A percentile compares a stretch with the other conserved stretches of the same genome.
These are phyloP conservation scores for Cottus gobio DNA, from an alignment of 2,113 vertebrate species.

Conservation along the genomic window DNA sequence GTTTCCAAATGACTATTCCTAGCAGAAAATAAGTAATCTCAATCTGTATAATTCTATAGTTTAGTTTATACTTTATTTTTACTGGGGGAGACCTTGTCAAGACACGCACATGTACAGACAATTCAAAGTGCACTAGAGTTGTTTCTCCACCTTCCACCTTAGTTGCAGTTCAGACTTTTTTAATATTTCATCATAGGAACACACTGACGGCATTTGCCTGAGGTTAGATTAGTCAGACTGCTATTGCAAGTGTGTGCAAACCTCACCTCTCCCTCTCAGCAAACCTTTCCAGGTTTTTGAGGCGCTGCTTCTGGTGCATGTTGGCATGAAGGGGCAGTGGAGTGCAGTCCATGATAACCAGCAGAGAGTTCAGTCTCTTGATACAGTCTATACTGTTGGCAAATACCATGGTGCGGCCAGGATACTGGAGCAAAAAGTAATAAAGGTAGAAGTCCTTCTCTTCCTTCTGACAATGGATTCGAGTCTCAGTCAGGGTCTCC, in stretches of 20 bases:
- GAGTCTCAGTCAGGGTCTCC: constrained; percentile 93
- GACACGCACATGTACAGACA: neutral
- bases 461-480: constrained; percentile 90
- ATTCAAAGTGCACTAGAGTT: neutral
- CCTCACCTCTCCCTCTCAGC: constrained; percentile 90
- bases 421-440: constrained; percentile 94
- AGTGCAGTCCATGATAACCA: constrained; percentile 89
- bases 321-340: constrained; percentile 94
- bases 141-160: neutral
- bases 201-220: neutral
- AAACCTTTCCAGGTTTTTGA: constrained; percentile 97
- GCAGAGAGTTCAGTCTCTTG: constrained; percentile 91
- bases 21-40: neutral
- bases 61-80: too few relatives aligned
- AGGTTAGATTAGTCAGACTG: neutral
- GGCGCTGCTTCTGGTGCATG: constrained; percentile 98
- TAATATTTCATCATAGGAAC: constrained; percentile 2
- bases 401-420: constrained; percentile 96
- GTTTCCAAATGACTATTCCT: too few relatives aligned
- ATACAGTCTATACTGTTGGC: constrained; percentile 98
- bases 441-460: constrained; percentile 97
- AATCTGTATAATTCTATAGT: neutral
- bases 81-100: too few relatives aligned
- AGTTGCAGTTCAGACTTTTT: constrained; percentile 9
- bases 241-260: constrained; percentile 11